Conservation (phyloP, 2,888 invertebrate species). For the Sarcophaga subvicina region DNA sequence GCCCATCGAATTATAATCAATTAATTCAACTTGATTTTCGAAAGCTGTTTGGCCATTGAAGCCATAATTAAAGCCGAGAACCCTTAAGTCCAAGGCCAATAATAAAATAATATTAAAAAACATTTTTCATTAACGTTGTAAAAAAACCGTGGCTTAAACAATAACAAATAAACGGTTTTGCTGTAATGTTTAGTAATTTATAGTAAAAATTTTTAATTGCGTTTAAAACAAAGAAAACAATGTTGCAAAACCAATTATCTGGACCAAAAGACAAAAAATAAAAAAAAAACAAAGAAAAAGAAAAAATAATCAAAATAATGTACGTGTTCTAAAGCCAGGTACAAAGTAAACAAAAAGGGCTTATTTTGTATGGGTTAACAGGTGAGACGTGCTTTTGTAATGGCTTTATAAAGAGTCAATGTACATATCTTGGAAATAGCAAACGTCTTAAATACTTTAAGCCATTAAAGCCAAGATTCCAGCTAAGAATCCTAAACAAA, state of each 20-base stretch:
- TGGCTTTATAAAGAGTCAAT: constrained; percentile 1
- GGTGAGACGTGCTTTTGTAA: constrained; percentile 11
- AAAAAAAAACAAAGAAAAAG: too few species aligned
- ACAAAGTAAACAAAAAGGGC: constrained; percentile 30
- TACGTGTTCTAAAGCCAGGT: constrained; percentile 39
- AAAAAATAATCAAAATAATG: constrained; percentile 36
- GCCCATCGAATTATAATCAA: constrained; percentile 13
- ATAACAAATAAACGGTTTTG: background rate
- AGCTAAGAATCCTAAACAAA: constrained; percentile 36
- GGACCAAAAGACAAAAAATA: background rate
- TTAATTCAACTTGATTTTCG: constrained; percentile 6
- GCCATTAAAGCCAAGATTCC: background rate
- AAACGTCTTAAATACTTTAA: background rate
- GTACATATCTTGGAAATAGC: background rate
- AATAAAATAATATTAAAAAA: constrained; percentile 29
- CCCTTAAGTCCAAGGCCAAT: constrained; percentile 28
- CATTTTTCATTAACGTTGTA: background rate
- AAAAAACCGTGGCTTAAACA: background rate
- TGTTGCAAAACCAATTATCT: constrained; percentile 28
- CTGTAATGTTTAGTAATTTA: constrained; percentile 18
- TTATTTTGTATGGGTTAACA: constrained; percentile 16
- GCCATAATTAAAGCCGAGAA: constrained; percentile 3
- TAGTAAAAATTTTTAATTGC: constrained; percentile 10
- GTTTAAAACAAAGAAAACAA: background rate
- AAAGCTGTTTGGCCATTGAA: background rate